Conservation (phyloP, 2,113 vertebrate species). For the Megalops atlanticus region DNA sequence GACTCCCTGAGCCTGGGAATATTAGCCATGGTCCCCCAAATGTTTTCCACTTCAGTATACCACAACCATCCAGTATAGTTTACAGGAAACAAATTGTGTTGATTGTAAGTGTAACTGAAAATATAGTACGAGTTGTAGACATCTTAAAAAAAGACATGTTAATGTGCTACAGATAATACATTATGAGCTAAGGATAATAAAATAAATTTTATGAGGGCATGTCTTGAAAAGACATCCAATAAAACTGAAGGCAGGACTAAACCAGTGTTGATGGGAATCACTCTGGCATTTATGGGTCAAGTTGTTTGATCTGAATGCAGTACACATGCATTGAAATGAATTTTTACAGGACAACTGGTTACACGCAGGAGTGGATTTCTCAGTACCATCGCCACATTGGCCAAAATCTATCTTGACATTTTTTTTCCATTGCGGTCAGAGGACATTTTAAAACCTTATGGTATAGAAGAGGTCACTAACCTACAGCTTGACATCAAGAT, state of each 20-base stretch:
- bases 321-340: not conserved
- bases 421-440: slow-evolving; percentile 1
- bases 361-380: not conserved
- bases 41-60: too few relatives aligned
- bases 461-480: slow-evolving; percentile 7
- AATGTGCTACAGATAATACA: too few relatives aligned
- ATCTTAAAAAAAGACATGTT: too few relatives aligned
- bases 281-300: not conserved
- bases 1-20: too few relatives aligned
- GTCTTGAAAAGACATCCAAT: not conserved
- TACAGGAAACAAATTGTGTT: too few relatives aligned
- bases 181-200: too few relatives aligned
- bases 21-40: too few relatives aligned
- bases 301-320: not conserved
- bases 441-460: slow-evolving; percentile 7
- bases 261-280: not conserved
- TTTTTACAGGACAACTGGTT: not conserved
- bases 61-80: too few relatives aligned
- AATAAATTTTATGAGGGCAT: too few relatives aligned
- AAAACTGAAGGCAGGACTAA: not conserved
- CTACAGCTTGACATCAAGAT: not conserved
- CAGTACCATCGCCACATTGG: not conserved
- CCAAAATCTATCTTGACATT: slow-evolving; percentile 1
- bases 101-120: too few relatives aligned
- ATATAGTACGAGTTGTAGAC: too few relatives aligned